Evolutionary conservation across 2,113 vertebrate genomes (phyloP).

Genomic region (Seriola quinqueradiata): DNA sequence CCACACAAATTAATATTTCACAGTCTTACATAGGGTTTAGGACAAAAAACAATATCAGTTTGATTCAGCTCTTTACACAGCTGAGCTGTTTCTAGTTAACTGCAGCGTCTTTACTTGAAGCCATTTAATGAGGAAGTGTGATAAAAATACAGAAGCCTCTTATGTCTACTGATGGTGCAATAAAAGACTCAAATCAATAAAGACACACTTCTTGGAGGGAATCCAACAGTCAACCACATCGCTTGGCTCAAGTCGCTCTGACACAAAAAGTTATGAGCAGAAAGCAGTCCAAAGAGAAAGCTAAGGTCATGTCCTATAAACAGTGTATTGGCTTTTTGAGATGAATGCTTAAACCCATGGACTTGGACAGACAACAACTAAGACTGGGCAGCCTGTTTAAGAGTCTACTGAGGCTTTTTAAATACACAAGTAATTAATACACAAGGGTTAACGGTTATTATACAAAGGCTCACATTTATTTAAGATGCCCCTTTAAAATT

Average conservation of each 20-base stretch:
- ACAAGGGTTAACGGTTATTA: slow-evolving; percentile 51
- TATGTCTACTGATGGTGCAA: slow-evolving; percentile 67
- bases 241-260: slow-evolving; percentile 52
- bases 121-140: slow-evolving; percentile 56
- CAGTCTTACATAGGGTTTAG: slow-evolving; percentile 11
- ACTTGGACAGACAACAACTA: slow-evolving; percentile 26
- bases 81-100: slow-evolving; percentile 18
- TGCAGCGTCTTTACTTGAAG: slow-evolving; percentile 14
- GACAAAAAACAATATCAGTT: slow-evolving; percentile 26
- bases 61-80: slow-evolving; percentile 34
- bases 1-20: slow-evolving; percentile 28
- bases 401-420: slow-evolving; percentile 24
- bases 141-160: slow-evolving; percentile 55
- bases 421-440: slow-evolving; percentile 45
- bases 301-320: slow-evolving; percentile 67
- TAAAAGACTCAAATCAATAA: slow-evolving; percentile 75
- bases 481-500: slow-evolving; percentile 6
- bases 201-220: slow-evolving; percentile 64
- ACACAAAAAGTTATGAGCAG: slow-evolving; percentile 55
- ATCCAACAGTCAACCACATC: slow-evolving; percentile 60
- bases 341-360: slow-evolving; percentile 10
- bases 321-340: slow-evolving; percentile 34
- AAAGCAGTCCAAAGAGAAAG: slow-evolving; percentile 50
- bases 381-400: slow-evolving; percentile 8
- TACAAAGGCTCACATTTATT: slow-evolving; percentile 34